Evolutionary conservation across 2,113 vertebrate species (phyloP), one percentile per base, ranked within the genome.

Genomic region (Oryzias javanicus): DNA sequence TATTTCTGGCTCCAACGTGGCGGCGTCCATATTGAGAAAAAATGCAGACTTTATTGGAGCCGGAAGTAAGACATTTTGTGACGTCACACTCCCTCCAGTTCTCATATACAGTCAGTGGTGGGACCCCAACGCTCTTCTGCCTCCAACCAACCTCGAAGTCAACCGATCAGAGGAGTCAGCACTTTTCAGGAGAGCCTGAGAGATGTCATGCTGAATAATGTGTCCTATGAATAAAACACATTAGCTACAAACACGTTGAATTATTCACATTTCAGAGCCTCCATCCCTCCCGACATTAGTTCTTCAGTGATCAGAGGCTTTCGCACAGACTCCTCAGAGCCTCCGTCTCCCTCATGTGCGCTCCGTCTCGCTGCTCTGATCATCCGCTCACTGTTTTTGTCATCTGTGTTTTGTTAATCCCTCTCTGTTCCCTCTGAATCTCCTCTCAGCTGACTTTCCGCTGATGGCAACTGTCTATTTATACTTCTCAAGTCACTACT

Each of bases 191-290:
- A 82, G 84, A 85, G 84, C 82, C 80, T 80, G 74, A 49, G 79
- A 88, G 84, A 89, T 73, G 83, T 78, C 52, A 50, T 75, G 64
- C 80, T 88, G 89, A 90, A 91, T 91, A 90, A 90, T 90, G 79
- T 76, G 89, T 85, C 74, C 84, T 82, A 91, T 91, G 89, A 93
- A 92, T 91, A 93, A 91, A 92, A 93, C 86, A 89, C 90, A 88
- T 90, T 90, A 88, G 84, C 85, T 85, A 87, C 87, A 88, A 91
- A 90, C 88, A 87, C 83, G 83, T 78, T 92, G 86, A 92, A 92
- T 93, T 89, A 91, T 93, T 93, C 90, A 93, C 89, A 84, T 88
- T 88, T 82, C 67, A 79, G 71, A 79, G 78, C 68, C 72, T 69
- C 67, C 65, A 53, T 63, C 49, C 50, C 59, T 16, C 64, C 70